Evolutionary conservation across 2,797 vertebrate species (phyloP).

Genomic region (Pteronotus mesoamericanus): DNA sequence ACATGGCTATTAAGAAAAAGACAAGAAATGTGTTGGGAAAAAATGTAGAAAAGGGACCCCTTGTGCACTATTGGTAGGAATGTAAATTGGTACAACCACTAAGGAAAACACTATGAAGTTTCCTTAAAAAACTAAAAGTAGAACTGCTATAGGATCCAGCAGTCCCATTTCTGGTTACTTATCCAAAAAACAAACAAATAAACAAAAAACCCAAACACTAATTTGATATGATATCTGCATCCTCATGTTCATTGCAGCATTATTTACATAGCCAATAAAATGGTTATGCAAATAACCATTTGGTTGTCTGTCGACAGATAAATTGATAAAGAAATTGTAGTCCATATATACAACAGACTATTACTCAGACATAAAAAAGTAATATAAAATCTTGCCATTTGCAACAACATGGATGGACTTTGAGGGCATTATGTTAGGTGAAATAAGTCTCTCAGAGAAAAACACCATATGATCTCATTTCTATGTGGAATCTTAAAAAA

Average conservation of each 20-base stretch:
- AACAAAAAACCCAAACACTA: background rate
- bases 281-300: background rate
- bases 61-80: background rate
- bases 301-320: background rate
- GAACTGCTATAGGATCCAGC: background rate
- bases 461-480: background rate
- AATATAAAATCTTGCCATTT: background rate
- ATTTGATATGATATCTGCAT: background rate
- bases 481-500: background rate
- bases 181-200: background rate
- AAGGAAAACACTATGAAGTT: background rate
- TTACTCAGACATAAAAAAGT: background rate
- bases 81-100: background rate
- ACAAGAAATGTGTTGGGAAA: background rate
- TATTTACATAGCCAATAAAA: background rate
- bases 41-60: background rate
- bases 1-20: background rate
- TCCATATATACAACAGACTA: background rate
- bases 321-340: background rate
- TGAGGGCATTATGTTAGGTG: background rate
- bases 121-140: background rate
- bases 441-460: background rate
- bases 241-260: background rate
- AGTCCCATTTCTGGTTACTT: background rate
- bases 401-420: background rate